phyloP scores from a whole-genome alignment of 2,888 invertebrate genomes.

The Cabera pusaria region DNA sequence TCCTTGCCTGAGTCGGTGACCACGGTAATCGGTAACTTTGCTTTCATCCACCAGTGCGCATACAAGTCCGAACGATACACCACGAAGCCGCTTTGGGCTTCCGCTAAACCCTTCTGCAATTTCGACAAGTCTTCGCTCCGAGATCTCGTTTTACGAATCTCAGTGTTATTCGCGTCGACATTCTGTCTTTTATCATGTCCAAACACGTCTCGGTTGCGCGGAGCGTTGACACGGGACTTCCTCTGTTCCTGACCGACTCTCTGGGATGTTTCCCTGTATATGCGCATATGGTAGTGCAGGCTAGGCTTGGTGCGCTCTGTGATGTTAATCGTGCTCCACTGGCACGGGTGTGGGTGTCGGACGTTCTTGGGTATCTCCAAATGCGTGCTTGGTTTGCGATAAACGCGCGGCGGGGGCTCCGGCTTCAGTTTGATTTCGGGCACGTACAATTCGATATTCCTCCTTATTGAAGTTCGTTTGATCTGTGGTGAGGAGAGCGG shows the following conservation, averaged over 20 bases:
- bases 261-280: slow-evolving; percentile 66
- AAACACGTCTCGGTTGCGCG: slow-evolving; percentile 62
- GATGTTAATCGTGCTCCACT: slow-evolving; percentile 78
- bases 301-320: slow-evolving; percentile 75
- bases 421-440: slow-evolving; percentile 73
- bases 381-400: slow-evolving; percentile 74
- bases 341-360: slow-evolving; percentile 62
- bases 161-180: slow-evolving; percentile 38
- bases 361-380: slow-evolving; percentile 76
- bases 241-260: slow-evolving; percentile 46
- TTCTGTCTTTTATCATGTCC: slow-evolving; percentile 47
- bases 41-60: slow-evolving; percentile 97
- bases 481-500: slow-evolving; percentile 73
- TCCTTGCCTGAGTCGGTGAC: slow-evolving; percentile 85
- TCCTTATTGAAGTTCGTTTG: slow-evolving; percentile 76
- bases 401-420: slow-evolving; percentile 71
- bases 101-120: slow-evolving; percentile 66
- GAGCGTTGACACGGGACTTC: slow-evolving; percentile 55
- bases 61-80: slow-evolving; percentile 93
- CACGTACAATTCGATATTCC: slow-evolving; percentile 67
- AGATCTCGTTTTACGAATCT: slow-evolving; percentile 64
- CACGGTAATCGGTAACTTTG: slow-evolving; percentile 88
- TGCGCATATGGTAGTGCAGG: slow-evolving; percentile 79
- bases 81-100: slow-evolving; percentile 72
- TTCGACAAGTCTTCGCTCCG: slow-evolving; percentile 77